Base-by-base conservation (phyloP, 2,113 vertebrate species). In the Antennarius striatus region DNA sequence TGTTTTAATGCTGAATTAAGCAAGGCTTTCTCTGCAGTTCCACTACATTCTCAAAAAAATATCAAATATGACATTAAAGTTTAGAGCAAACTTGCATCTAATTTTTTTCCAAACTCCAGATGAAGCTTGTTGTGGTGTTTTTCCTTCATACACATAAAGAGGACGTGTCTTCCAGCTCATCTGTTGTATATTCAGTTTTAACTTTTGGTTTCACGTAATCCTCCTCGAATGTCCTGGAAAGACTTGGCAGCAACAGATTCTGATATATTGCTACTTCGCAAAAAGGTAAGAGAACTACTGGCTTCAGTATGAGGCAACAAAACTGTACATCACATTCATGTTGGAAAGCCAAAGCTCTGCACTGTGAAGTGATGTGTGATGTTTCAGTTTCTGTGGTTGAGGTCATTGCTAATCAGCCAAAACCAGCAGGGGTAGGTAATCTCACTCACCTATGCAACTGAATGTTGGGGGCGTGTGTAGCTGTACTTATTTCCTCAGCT, bases 1-100 rank as follows among this genome's bases (percentile, higher is more conserved):
- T 39, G 59, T 58, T 79, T 85, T 80, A 81, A 84, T 79, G 75
- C 70, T 84, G 76, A 85, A 70, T 80, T 82, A 70, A 85, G 65
- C 66, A 76, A 59, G 39, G 28, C 17, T 51, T 56, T 55, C 67
- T 42, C 57, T 50, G 54, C 66, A 61, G 58, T n/a, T 57, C 22
- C 39, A 14, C 32, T 7, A 51, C 17, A 22, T 51, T 1, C 60
- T 42, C 66, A 51, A 62, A 73, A 56, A 79, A 51, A 84, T 43
- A 80, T 59, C 43, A 55, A 36, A 60, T 51, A 32, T 63, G 56
- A 15, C 57, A 66, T 73, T 72, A 64, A 73, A 36, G 32, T 59
- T 56, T 32, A 22, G 52, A 75, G 64, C 56, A 67, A 36, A 58
- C 14, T 28, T 74, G 3, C 6, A 12, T 63, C 51, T 57, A 58